Conservation (phyloP, 2,888 invertebrate genomes). For the Argyresthia goedartella region DNA sequence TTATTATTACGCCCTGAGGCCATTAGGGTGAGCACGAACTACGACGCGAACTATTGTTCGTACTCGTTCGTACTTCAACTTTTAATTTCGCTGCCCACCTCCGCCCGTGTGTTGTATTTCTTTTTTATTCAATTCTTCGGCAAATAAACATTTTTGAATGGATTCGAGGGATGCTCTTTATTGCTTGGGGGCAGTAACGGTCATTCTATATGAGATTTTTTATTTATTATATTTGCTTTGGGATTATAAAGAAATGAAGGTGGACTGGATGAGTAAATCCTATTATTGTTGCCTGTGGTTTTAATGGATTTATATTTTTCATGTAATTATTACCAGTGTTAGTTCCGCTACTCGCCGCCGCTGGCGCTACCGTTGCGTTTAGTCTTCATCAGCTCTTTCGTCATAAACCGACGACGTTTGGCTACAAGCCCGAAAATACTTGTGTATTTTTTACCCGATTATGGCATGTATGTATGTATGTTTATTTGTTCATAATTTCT, state of each 20-base stretch:
- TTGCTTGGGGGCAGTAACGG: slow-evolving; percentile 27
- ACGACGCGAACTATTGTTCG: slow-evolving; percentile 23
- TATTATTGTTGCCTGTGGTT: too few species aligned
- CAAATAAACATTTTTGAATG: slow-evolving; percentile 27
- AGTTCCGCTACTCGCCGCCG: slow-evolving; percentile 57
- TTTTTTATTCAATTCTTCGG: slow-evolving; percentile 14
- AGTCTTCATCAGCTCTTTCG: too few species aligned
- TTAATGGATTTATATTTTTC: too few species aligned
- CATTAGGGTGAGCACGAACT: slow-evolving; percentile 11
- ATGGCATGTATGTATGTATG: too few species aligned
- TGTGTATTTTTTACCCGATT: too few species aligned
- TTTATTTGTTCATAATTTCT: too few species aligned
- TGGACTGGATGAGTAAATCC: slow-evolving; percentile 20
- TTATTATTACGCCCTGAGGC: slow-evolving; percentile 14
- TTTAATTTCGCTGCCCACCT: slow-evolving; percentile 29
- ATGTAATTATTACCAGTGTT: background rate
- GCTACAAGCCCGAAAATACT: too few species aligned
- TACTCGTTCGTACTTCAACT: slow-evolving; percentile 16
- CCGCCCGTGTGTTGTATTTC: slow-evolving; percentile 10
- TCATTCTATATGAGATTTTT: slow-evolving; percentile 23
- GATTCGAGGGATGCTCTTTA: slow-evolving; percentile 10
- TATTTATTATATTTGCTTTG: slow-evolving; percentile 26
- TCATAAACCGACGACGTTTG: too few species aligned
- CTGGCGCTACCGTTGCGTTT: slow-evolving; percentile 18
- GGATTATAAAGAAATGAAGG: slow-evolving; percentile 45